phyloP scores from a whole-genome alignment of 1,140 invertebrate species.

The Drosophila tani region DNA sequence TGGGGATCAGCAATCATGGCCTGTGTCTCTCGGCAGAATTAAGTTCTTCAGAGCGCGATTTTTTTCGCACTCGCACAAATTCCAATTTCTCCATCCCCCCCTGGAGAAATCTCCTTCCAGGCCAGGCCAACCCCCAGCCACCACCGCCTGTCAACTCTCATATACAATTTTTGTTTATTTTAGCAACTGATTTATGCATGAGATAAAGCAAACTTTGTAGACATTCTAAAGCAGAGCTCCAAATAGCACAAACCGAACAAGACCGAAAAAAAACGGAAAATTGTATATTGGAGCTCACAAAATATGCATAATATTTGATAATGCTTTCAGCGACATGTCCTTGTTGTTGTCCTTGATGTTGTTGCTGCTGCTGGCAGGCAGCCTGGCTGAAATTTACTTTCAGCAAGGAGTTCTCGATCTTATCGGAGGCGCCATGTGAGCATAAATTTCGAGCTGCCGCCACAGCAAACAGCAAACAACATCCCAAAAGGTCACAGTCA shows the following conservation, averaged over 20 bases:
- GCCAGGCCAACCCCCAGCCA: not conserved
- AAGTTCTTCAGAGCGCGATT: conserved; percentile 21
- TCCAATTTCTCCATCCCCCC: conserved; percentile 62
- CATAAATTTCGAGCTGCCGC: conserved; percentile 68
- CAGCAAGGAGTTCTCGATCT: conserved; percentile 58
- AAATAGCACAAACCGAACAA: conserved; percentile 20
- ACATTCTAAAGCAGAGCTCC: conserved; percentile 63
- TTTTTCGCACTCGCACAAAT: conserved; percentile 19
- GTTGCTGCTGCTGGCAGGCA: conserved; percentile 42
- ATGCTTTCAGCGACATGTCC: conserved; percentile 80
- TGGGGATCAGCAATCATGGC: conserved; percentile 7
- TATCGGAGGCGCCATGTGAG: conserved; percentile 78
- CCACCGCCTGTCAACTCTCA: conserved; percentile 48
- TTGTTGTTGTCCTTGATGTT: conserved; percentile 52
- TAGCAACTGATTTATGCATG: conserved; percentile 78
- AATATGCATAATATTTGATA: conserved; percentile 84
- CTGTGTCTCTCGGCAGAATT: conserved; percentile 6
- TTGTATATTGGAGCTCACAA: conserved; percentile 69
- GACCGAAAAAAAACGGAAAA: conserved; percentile 31
- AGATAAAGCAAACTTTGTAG: conserved; percentile 82
- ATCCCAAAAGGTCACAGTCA: conserved; percentile 64
- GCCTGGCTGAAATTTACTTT: conserved; percentile 54
- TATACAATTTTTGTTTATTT: conserved; percentile 74
- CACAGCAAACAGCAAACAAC: conserved; percentile 32
- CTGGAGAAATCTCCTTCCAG: conserved; percentile 14